These are phyloP conservation scores for Luehdorfia chinensis DNA, from an alignment of 1,140 invertebrate genomes.

Conservation along the genomic window DNA sequence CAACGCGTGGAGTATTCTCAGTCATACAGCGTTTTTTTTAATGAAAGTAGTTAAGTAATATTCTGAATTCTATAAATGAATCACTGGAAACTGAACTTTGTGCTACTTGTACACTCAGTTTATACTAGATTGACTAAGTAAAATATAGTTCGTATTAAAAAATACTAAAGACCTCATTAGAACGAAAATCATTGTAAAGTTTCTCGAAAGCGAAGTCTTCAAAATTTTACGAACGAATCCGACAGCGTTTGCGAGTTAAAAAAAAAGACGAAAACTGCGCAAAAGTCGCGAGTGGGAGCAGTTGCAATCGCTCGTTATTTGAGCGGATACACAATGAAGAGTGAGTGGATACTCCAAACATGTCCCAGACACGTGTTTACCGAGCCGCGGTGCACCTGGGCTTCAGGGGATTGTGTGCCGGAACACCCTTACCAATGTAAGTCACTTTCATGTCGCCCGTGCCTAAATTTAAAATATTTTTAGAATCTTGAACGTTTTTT, in stretches of 20 bases:
- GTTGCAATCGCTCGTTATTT: constrained; percentile 16
- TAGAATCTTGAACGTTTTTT: too few relatives aligned
- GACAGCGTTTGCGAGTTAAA: constrained; percentile 2
- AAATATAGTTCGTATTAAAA: background rate
- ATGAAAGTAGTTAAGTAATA: too few relatives aligned
- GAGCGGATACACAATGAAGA: constrained; percentile 14
- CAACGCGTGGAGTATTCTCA: too few relatives aligned
- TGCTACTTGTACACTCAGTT: too few relatives aligned
- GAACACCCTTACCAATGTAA: background rate
- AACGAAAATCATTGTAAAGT: constrained; percentile 8
- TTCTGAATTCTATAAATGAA: too few relatives aligned
- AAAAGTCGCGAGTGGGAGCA: background rate
- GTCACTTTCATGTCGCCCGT: background rate
- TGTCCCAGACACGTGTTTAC: constrained; percentile 27
- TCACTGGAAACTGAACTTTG: too few relatives aligned
- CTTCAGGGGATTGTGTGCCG: constrained; percentile 17
- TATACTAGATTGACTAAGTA: too few relatives aligned
- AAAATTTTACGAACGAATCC: constrained; percentile 14
- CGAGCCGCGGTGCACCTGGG: constrained; percentile 23
- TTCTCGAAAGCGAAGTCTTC: background rate
- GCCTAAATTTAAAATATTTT: too few relatives aligned
- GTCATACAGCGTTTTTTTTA: too few relatives aligned
- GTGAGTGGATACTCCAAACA: constrained; percentile 24
- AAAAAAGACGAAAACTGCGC: constrained; percentile 6
- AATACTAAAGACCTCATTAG: constrained; percentile 7